These are phyloP conservation scores for Lasioglossum figueresi DNA, from an alignment of 2,888 invertebrate genomes.

Conservation along the genomic window DNA sequence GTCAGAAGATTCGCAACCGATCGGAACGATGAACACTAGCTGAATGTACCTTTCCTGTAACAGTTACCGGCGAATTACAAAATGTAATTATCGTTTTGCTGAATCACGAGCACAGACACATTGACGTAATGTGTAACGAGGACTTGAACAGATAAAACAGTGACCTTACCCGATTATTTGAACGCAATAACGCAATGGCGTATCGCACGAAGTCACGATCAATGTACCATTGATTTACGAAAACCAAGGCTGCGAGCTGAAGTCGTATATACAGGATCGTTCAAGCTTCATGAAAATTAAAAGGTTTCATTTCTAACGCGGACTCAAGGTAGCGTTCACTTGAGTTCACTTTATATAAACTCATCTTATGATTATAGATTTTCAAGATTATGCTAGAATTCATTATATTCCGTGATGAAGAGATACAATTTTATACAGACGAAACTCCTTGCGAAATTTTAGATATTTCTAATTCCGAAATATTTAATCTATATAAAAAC, in stretches of 20 bases:
- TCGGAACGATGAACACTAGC: not conserved
- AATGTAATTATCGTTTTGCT: conserved; percentile 50
- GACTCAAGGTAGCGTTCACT: not conserved
- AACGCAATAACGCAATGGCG: conserved; percentile 25
- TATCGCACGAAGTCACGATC: conserved; percentile 18
- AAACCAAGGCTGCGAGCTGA: not conserved
- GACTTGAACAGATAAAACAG: conserved; percentile 33
- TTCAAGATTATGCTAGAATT: not conserved
- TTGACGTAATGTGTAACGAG: conserved; percentile 22
- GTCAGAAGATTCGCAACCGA: conserved; percentile 49
- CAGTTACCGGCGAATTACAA: conserved; percentile 11
- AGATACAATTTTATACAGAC: not conserved
- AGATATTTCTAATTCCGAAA: not conserved
- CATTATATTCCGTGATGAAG: not conserved
- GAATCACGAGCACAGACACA: conserved; percentile 52
- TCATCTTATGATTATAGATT: not conserved
- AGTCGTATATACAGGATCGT: not conserved
- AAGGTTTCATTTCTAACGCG: not conserved
- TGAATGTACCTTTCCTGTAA: conserved; percentile 16
- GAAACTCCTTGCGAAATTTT: not conserved
- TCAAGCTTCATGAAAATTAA: not conserved
- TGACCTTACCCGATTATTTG: conserved; percentile 32
- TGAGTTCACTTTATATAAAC: not conserved
- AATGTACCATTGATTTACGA: conserved; percentile 21
- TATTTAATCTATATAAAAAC: not conserved